These are phyloP conservation scores for Philaenus spumarius DNA, from an alignment of 1,140 invertebrate genomes.

Conservation along the genomic window DNA sequence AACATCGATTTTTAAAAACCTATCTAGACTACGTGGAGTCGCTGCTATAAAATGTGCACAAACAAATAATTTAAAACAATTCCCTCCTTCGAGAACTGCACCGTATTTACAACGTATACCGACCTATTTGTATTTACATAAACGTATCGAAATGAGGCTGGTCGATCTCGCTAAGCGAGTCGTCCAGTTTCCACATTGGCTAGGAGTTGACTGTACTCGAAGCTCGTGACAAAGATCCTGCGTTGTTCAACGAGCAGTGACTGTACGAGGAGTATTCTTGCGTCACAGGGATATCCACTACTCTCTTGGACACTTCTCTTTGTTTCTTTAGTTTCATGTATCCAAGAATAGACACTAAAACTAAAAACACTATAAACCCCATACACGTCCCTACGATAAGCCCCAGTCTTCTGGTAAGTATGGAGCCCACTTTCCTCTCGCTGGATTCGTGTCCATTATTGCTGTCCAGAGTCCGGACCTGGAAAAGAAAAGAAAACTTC, in stretches of 20 bases:
- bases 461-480: slow-evolving; percentile 60
- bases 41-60: no score
- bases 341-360: slow-evolving; percentile 69
- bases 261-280: slow-evolving; percentile 67
- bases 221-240: slow-evolving; percentile 28
- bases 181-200: no score
- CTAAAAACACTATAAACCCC: slow-evolving; percentile 76
- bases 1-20: no score
- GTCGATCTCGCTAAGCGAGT: no score
- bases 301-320: slow-evolving; percentile 62
- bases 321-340: slow-evolving; percentile 82
- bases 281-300: slow-evolving; percentile 48
- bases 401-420: slow-evolving; percentile 70
- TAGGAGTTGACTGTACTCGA: no score
- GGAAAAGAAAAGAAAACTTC: no score
- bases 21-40: no score
- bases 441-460: slow-evolving; percentile 54
- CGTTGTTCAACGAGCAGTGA: slow-evolving; percentile 37
- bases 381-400: slow-evolving; percentile 78
- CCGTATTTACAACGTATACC: no score
- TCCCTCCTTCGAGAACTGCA: no score
- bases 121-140: no score
- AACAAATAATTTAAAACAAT: no score
- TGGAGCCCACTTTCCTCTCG: slow-evolving; percentile 49
- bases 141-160: no score